Percentiles rank a stretch among this genome's conserved stretches.
Conservation (phyloP, 2,888 invertebrate species). For the Microchrysa polita region DNA sequence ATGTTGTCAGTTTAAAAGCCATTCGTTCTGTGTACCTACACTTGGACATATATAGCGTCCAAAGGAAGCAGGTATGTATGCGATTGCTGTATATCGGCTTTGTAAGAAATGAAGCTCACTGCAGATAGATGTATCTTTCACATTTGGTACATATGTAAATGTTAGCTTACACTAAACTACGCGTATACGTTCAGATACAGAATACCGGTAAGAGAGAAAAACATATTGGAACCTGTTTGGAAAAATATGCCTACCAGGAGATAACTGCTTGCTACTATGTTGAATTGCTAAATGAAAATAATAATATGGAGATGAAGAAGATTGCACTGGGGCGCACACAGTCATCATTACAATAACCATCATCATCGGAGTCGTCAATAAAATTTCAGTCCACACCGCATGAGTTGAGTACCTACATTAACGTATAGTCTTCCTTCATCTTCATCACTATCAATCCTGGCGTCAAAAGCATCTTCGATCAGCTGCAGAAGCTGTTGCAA, state of each 20-base stretch:
- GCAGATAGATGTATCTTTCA: too few relatives aligned
- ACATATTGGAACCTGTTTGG: constrained; percentile 31
- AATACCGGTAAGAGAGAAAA: constrained; percentile 29
- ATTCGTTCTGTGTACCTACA: too few relatives aligned
- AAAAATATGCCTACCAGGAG: neutral
- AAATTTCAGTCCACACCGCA: too few relatives aligned
- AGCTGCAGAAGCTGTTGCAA: neutral
- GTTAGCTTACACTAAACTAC: too few relatives aligned
- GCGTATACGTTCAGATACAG: constrained; percentile 4
- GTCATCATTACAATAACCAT: neutral
- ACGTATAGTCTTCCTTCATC: too few relatives aligned
- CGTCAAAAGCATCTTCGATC: neutral
- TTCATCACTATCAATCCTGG: too few relatives aligned
- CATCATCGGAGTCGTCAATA: neutral
- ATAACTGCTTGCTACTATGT: constrained; percentile 1
- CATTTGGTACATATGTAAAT: too few relatives aligned
- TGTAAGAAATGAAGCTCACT: too few relatives aligned
- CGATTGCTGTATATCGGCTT: too few relatives aligned
- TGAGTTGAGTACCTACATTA: too few relatives aligned
- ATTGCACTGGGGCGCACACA: neutral
- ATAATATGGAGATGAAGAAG: neutral
- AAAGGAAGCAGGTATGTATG: neutral
- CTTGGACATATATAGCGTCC: too few relatives aligned
- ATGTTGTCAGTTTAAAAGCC: constrained; percentile 14
- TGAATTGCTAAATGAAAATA: neutral